phyloP scores from a whole-genome alignment of 1,140 invertebrate species.

The Plutomurus gul region DNA sequence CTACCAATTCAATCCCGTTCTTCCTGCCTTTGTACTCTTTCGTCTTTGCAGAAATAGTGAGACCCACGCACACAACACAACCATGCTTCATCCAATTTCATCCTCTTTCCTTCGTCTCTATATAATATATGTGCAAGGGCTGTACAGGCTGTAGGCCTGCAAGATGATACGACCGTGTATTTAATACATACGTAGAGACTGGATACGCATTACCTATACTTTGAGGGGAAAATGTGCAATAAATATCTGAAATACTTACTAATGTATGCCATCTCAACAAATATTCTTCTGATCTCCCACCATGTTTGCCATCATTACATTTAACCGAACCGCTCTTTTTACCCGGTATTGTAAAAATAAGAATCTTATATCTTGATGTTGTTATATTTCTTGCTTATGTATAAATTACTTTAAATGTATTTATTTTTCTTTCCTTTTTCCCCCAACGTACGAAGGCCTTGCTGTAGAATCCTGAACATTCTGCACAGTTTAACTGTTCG shows the following conservation, averaged over 20 bases:
- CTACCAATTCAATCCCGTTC: conserved; percentile 11
- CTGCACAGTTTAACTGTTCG: background rate
- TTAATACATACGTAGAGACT: background rate
- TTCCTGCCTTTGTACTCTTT: background rate
- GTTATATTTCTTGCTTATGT: background rate
- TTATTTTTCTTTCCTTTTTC: background rate
- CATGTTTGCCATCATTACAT: conserved; percentile 1
- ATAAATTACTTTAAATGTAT: no score
- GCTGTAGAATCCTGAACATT: background rate
- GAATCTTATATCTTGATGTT: background rate
- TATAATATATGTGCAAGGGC: no score
- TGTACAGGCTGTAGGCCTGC: no score
- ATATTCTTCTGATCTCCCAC: background rate
- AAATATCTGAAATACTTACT: background rate
- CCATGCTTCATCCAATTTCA: no score
- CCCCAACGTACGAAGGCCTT: background rate
- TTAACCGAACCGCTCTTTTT: background rate
- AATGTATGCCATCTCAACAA: background rate
- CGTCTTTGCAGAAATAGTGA: no score
- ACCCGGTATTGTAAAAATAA: background rate
- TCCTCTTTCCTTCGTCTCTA: no score
- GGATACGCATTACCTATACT: background rate
- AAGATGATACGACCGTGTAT: background rate
- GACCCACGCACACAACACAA: no score
- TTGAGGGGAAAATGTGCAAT: background rate